Evolutionary conservation across 2,888 invertebrate genomes (phyloP), one percentile per base, ranked within the genome.

Genomic region (Mesodorylaimus sp.): DNA sequence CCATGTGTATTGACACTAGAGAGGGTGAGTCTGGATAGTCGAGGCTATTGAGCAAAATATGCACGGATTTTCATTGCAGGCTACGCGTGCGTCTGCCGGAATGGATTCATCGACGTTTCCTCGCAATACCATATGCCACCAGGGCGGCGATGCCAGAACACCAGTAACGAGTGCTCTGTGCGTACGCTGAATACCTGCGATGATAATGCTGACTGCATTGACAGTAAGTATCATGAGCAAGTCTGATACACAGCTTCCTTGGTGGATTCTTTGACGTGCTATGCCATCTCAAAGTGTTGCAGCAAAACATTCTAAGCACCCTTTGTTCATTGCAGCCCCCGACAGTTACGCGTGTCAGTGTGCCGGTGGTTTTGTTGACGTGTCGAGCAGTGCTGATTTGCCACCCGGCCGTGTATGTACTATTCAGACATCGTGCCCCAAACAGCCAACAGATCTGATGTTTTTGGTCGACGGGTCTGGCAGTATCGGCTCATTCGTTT

Each of bases 391-490:
- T 47, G 65, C 65, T 13, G 56, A 58, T 48, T 54, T 65, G 24
- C 62, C 63, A 16, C 61, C 61, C 5, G 65, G 65, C n/a, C 56
- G 65, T 23, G 65, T 65, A 7, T 65, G 65, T 55, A 63, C 64
- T 1, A 61, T 64, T 10, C 60, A 64, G 49, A 64, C 64, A 1
- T 57, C 59, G 2, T 65, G 63, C 50, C 61, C 60, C 16, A 60
- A 61, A 39, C 64, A 64, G 52, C 58, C 57, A 52, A 63, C 65
- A 10, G 65, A 64, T 50, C 56, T 65, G 25, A 59, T 65, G 51
- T 65, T 65, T 56, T 52, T 65, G 36, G 58, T 65, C 50, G 65
- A 65, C 55, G 65, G 65, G 2, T 60, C 60, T 45, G 65, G 65
- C 45, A 63, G 63, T 21, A 65, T 65, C 53, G 65, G 65, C 26